Evolutionary conservation across 2,888 invertebrate genomes (phyloP).

Genomic region (Agonopterix heracliana): DNA sequence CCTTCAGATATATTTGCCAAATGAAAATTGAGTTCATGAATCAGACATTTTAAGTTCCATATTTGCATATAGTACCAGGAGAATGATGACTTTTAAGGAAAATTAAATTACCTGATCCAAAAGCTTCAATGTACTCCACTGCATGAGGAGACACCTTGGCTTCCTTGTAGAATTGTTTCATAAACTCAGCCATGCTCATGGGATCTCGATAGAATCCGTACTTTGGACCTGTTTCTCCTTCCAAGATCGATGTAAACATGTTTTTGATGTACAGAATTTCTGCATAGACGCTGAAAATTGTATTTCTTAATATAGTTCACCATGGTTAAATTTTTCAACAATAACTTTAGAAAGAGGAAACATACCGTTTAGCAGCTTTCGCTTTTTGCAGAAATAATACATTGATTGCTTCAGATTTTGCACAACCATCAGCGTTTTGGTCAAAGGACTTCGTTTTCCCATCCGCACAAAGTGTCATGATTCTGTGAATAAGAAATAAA

Average conservation of each 20-base stretch:
- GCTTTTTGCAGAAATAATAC: conserved; percentile 82
- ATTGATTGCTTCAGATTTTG: conserved; percentile 83
- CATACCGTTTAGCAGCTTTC: conserved; percentile 70
- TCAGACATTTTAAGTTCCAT: not conserved
- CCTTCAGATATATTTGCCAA: not conserved
- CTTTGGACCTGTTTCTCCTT: conserved; percentile 67
- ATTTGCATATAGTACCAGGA: not conserved
- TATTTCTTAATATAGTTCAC: not conserved
- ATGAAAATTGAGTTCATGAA: not conserved
- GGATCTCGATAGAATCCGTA: conserved; percentile 76
- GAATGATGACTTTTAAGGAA: not conserved
- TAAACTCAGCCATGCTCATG: conserved; percentile 55
- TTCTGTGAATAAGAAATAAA: conserved; percentile 20
- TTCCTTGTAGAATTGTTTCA: conserved; percentile 76
- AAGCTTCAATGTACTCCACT: conserved; percentile 89
- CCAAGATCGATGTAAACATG: conserved; percentile 64
- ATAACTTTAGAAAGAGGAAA: not conserved
- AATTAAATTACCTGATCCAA: conserved; percentile 79
- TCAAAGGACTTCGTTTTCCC: conserved; percentile 94
- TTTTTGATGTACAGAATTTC: conserved; percentile 81
- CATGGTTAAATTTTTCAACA: not conserved
- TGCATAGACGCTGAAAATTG: conserved; percentile 69
- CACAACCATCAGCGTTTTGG: conserved; percentile 83
- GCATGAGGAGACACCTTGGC: conserved; percentile 79
- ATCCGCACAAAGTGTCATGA: conserved; percentile 78